Evolutionary conservation across 2,888 invertebrate genomes (phyloP).

Genomic region (Cremastobaeus sp.): DNA sequence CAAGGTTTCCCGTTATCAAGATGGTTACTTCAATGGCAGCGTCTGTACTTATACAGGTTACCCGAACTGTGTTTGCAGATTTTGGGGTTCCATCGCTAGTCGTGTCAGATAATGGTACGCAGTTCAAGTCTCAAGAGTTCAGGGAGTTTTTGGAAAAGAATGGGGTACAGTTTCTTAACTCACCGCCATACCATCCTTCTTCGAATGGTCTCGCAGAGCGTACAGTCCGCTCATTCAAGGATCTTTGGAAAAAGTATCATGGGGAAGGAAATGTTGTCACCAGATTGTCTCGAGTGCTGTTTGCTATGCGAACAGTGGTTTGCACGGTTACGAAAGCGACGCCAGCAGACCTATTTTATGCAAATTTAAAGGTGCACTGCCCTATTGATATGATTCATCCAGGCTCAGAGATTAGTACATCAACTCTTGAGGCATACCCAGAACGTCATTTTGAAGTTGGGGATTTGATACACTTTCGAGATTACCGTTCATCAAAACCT

Average conservation of each 20-base stretch:
- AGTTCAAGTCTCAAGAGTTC: too few relatives aligned
- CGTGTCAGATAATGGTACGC: neutral
- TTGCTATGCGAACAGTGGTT: slow-evolving; percentile 8
- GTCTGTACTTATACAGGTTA: neutral
- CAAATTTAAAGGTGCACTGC: neutral
- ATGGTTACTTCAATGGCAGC: slow-evolving; percentile 18
- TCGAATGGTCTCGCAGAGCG: slow-evolving; percentile 4
- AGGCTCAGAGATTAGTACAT: too few relatives aligned
- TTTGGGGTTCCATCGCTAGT: neutral
- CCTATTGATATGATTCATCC: neutral
- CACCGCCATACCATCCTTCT: slow-evolving; percentile 15
- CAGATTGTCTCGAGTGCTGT: slow-evolving; percentile 3
- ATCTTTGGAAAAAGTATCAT: neutral
- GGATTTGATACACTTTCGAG: neutral
- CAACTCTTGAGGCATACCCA: neutral
- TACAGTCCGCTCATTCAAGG: slow-evolving; percentile 7
- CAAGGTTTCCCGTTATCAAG: slow-evolving; percentile 17
- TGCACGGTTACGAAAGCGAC: neutral
- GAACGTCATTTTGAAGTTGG: slow-evolving; percentile 1
- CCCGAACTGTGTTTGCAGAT: slow-evolving; percentile 9
- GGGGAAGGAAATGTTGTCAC: neutral
- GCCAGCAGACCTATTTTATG: neutral
- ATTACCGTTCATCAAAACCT: neutral
- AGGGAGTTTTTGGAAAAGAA: neutral
- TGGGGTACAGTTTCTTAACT: neutral